Conservation (phyloP, 2,113 vertebrate species). For the Callopanchax toddi region DNA sequence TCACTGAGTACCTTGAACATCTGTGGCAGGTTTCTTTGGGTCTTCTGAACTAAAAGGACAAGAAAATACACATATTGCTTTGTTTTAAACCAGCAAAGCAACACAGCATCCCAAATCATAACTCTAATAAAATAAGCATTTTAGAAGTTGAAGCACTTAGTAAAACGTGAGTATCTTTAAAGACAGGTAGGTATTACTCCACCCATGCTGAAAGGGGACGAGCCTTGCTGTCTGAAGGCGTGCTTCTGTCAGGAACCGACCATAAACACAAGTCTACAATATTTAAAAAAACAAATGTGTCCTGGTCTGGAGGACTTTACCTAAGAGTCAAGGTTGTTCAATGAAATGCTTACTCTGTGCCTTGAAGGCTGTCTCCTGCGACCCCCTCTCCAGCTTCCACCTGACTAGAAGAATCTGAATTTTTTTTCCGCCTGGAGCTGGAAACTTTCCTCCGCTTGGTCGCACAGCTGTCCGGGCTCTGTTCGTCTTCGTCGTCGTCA, state of each 20-base stretch:
- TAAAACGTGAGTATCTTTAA: not conserved
- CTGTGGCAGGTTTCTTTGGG: constrained; percentile 52
- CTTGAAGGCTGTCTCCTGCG: constrained; percentile 61
- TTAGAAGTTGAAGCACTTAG: not conserved
- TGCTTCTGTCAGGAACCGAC: constrained; percentile 50
- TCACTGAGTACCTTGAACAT: constrained; percentile 63
- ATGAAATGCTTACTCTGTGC: constrained; percentile 63
- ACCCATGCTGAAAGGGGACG: constrained; percentile 57
- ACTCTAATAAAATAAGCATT: not conserved
- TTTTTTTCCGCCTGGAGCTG: constrained; percentile 74
- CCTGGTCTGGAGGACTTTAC: not conserved
- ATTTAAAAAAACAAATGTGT: constrained; percentile 16
- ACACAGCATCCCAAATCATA: no score
- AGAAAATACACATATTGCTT: not conserved
- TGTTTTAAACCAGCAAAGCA: not conserved
- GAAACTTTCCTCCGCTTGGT: constrained; percentile 77
- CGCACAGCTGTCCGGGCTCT: constrained; percentile 48
- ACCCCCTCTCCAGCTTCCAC: constrained; percentile 55
- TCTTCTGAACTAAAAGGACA: constrained; percentile 65
- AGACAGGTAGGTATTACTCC: constrained; percentile 61
- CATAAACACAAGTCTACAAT: constrained; percentile 1
- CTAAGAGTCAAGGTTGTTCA: not conserved
- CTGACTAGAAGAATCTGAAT: constrained; percentile 38
- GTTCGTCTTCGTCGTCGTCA: constrained; percentile 66
- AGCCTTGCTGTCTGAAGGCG: constrained; percentile 58